Percentiles rank a stretch among this genome's conserved stretches.
Evolutionary conservation across 2,888 invertebrate species (phyloP).

Genomic region (Timandra comae): DNA sequence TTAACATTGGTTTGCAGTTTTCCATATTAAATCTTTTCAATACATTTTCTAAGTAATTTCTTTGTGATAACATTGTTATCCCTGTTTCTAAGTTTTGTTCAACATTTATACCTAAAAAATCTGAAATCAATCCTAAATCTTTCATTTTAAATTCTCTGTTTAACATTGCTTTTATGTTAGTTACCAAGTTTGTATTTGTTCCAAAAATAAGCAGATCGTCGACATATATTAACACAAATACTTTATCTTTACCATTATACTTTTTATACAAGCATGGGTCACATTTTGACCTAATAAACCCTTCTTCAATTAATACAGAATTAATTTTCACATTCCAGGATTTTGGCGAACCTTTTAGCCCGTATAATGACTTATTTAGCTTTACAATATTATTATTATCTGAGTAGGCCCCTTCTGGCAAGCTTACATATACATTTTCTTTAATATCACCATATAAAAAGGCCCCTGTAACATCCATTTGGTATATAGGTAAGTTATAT

Average conservation of each 20-base stretch:
- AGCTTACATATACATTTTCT: neutral
- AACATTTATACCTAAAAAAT: conserved; percentile 14
- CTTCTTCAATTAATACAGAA: conserved; percentile 4
- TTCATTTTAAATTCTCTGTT: conserved; percentile 14
- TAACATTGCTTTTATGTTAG: no score
- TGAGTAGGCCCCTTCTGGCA: conserved; percentile 4
- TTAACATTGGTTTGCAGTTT: conserved; percentile 14
- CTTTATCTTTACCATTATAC: no score
- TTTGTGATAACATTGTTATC: conserved; percentile 13
- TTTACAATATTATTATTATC: conserved; percentile 5
- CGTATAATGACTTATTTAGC: conserved; percentile 7
- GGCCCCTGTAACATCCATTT: conserved; percentile 7
- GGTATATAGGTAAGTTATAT: conserved; percentile 1
- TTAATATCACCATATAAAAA: conserved; percentile 3
- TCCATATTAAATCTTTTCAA: conserved; percentile 13
- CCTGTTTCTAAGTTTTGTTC: conserved; percentile 14
- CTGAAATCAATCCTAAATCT: no score
- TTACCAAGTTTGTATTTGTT: no score
- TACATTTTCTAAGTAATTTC: conserved; percentile 14
- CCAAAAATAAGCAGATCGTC: no score
- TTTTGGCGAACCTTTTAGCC: conserved; percentile 6
- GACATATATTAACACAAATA: no score
- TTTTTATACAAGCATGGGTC: no score
- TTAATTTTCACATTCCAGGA: conserved; percentile 5
- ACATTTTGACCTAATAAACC: conserved; percentile 3